phyloP scores from a whole-genome alignment of 2,113 vertebrate species.

The Aix galericulata region DNA sequence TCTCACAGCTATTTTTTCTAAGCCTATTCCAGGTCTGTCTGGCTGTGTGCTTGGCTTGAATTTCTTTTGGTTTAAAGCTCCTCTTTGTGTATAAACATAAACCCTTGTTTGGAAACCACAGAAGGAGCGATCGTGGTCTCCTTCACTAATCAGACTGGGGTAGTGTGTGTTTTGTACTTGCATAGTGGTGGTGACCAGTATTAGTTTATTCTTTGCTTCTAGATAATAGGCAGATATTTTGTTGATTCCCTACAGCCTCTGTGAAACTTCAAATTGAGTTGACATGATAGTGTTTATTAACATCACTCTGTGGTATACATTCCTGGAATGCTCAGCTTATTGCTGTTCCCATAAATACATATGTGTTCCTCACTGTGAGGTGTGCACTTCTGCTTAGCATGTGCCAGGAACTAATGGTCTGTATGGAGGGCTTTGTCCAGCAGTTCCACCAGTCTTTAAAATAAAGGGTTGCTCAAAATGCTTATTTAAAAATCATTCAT shows the following conservation, averaged over 20 bases:
- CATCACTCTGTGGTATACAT: rapidly evolving
- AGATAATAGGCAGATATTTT: background rate
- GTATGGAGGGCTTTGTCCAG: background rate
- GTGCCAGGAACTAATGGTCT: background rate
- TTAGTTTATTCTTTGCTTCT: background rate
- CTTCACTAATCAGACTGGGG: background rate
- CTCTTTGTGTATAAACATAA: background rate
- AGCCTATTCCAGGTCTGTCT: background rate
- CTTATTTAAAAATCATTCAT: background rate
- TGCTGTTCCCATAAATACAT: background rate
- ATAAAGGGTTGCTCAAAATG: background rate
- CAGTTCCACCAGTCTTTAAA: background rate
- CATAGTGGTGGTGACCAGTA: rapidly evolving
- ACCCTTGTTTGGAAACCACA: background rate
- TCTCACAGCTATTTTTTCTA: background rate
- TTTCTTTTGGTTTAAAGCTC: background rate
- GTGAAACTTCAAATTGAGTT: background rate
- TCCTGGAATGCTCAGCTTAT: background rate
- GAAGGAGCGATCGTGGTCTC: background rate
- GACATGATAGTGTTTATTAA: background rate
- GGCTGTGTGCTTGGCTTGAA: rapidly evolving
- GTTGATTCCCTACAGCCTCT: background rate
- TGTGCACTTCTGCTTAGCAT: background rate
- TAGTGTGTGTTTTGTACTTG: rapidly evolving
- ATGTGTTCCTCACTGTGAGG: background rate